Conservation (phyloP, 2,797 vertebrate species). For the Megalops cyprinoides region DNA sequence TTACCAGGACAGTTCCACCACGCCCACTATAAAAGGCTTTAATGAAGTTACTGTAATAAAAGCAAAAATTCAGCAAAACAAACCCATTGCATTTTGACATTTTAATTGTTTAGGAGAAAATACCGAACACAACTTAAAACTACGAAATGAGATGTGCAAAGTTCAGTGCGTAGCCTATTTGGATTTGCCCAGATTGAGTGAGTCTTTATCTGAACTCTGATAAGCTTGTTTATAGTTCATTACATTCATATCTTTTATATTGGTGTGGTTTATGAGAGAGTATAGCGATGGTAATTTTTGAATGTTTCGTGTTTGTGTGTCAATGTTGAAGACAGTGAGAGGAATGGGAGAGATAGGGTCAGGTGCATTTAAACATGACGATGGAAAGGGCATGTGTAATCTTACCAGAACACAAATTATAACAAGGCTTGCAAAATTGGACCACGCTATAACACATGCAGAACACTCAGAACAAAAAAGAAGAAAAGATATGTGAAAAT, state of each 20-base stretch:
- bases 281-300: no score
- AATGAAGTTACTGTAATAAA: neutral
- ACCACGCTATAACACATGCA: neutral
- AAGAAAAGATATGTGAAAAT: neutral
- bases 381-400: neutral
- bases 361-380: neutral
- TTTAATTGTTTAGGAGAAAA: neutral
- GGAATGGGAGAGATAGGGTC: neutral
- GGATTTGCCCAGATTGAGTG: no score
- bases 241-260: no score
- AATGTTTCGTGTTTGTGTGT: conserved; percentile 7
- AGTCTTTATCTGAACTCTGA: no score
- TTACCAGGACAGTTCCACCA: no score
- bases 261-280: no score
- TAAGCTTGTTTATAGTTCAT: no score
- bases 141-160: no score
- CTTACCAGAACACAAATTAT: neutral
- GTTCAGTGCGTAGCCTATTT: no score
- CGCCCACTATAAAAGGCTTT: no score
- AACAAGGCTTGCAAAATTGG: neutral
- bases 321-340: neutral
- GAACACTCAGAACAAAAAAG: neutral
- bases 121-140: no score
- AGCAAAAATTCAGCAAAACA: neutral
- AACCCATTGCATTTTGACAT: neutral